These are phyloP conservation scores for Chironomus riparius DNA, from an alignment of 2,888 invertebrate genomes.

Conservation along the genomic window DNA sequence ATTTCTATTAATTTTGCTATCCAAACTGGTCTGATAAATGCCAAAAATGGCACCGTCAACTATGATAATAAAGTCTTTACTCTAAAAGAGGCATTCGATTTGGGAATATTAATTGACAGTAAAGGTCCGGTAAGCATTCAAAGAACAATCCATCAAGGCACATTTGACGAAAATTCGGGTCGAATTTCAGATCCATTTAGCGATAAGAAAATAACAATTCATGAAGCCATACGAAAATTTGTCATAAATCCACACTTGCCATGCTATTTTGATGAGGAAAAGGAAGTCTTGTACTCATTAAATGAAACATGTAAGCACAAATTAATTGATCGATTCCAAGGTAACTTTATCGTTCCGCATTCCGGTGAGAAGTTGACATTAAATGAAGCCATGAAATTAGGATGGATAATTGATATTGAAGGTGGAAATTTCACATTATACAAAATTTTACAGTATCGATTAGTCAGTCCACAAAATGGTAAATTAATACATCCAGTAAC, in stretches of 20 bases:
- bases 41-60: slow-evolving; percentile 38
- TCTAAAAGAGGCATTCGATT: slow-evolving; percentile 66
- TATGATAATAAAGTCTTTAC: slow-evolving; percentile 50
- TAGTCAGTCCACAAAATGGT: slow-evolving; percentile 58
- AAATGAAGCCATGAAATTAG: slow-evolving; percentile 64
- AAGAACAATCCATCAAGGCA: slow-evolving; percentile 74
- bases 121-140: slow-evolving; percentile 75
- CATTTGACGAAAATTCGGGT: slow-evolving; percentile 71
- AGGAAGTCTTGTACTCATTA: slow-evolving; percentile 60
- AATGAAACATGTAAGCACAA: slow-evolving; percentile 73
- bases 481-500: slow-evolving; percentile 69
- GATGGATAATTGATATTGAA: slow-evolving; percentile 76
- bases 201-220: slow-evolving; percentile 67
- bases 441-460: slow-evolving; percentile 67
- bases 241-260: slow-evolving; percentile 71
- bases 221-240: slow-evolving; percentile 73
- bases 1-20: slow-evolving; percentile 71
- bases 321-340: slow-evolving; percentile 71
- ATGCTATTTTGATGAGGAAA: slow-evolving; percentile 69
- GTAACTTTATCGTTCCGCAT: slow-evolving; percentile 64
- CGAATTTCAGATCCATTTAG: slow-evolving; percentile 74
- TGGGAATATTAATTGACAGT: slow-evolving; percentile 69
- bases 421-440: slow-evolving; percentile 72
- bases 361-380: slow-evolving; percentile 57
- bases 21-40: slow-evolving; percentile 63